These are phyloP conservation scores for Brachionus calyciflorus DNA, from an alignment of 1,140 invertebrate genomes.

Conservation along the genomic window DNA sequence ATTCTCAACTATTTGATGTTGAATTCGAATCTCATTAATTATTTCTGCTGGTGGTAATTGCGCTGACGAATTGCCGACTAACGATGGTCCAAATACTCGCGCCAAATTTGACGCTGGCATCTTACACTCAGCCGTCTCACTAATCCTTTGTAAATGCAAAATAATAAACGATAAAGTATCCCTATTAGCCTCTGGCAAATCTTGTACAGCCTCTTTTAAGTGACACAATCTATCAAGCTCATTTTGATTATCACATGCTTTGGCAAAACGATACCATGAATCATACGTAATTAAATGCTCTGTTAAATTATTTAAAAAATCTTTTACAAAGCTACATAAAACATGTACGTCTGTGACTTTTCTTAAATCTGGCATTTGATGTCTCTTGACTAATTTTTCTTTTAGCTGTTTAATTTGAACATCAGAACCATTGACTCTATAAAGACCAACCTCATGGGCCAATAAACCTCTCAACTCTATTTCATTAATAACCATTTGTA, in stretches of 20 bases:
- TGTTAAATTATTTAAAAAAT: conserved; percentile 46
- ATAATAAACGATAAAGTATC: conserved; percentile 46
- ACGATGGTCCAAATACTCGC: conserved; percentile 18
- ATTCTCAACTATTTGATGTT: conserved; percentile 44
- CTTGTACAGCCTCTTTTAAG: conserved; percentile 17
- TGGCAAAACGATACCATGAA: conserved; percentile 31
- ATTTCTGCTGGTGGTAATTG: conserved; percentile 31
- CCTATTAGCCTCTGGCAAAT: conserved; percentile 40
- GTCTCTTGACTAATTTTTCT: conserved; percentile 20
- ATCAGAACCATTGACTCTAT: conserved; percentile 44
- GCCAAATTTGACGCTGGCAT: conserved; percentile 39
- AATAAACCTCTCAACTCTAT: conserved; percentile 45
- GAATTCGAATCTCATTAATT: conserved; percentile 38
- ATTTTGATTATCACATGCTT: conserved; percentile 1
- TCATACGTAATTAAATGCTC: conserved; percentile 44
- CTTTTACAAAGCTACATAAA: conserved; percentile 42
- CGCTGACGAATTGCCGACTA: conserved; percentile 45
- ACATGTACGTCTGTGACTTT: conserved; percentile 15
- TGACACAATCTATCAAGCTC: not conserved
- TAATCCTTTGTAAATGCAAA: conserved; percentile 37
- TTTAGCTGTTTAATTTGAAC: conserved; percentile 5
- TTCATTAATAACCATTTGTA: conserved; percentile 32
- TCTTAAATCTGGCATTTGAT: conserved; percentile 32
- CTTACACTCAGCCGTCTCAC: conserved; percentile 29
- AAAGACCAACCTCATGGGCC: conserved; percentile 43